phyloP scores from a whole-genome alignment of 1,140 invertebrate genomes.

The Proctacanthus coquilletti region DNA sequence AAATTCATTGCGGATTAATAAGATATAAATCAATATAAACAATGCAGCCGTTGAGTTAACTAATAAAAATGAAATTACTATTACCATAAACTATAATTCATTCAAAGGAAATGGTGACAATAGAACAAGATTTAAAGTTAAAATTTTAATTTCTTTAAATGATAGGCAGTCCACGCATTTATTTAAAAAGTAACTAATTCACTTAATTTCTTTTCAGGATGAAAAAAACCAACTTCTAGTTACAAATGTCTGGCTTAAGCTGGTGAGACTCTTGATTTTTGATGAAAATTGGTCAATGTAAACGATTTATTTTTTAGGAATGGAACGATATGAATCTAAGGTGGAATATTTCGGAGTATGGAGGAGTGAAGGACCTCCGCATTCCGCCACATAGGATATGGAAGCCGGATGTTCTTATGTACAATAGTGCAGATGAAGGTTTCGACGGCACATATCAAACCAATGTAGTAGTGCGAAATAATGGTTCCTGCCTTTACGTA shows the following conservation, averaged over 20 bases:
- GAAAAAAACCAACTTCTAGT: constrained; percentile 87
- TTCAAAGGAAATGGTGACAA: too few species aligned
- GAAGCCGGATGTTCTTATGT: constrained; percentile 99
- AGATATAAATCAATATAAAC: too few species aligned
- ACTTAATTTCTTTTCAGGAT: constrained; percentile 46
- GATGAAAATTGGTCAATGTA: too few species aligned
- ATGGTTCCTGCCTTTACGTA: constrained; percentile 90
- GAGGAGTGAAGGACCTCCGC: constrained; percentile 87
- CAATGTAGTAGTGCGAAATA: constrained; percentile 89
- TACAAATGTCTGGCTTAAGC: constrained; percentile 83
- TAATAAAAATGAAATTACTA: too few species aligned
- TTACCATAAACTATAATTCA: too few species aligned
- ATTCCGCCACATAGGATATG: constrained; percentile 93
- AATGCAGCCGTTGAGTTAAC: too few species aligned
- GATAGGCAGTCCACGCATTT: too few species aligned
- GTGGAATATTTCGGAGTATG: constrained; percentile 94
- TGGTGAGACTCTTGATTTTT: constrained; percentile 46
- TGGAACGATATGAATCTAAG: constrained; percentile 98
- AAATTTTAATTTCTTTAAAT: too few species aligned
- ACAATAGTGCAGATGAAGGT: constrained; percentile 97
- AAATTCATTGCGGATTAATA: too few species aligned
- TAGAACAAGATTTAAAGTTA: too few species aligned
- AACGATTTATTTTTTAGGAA: constrained; percentile 58
- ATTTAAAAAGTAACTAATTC: too few species aligned
- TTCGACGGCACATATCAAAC: constrained; percentile 97